Conservation (phyloP, 1,140 invertebrate species). For the Cyrtorhinus lividipennis region DNA sequence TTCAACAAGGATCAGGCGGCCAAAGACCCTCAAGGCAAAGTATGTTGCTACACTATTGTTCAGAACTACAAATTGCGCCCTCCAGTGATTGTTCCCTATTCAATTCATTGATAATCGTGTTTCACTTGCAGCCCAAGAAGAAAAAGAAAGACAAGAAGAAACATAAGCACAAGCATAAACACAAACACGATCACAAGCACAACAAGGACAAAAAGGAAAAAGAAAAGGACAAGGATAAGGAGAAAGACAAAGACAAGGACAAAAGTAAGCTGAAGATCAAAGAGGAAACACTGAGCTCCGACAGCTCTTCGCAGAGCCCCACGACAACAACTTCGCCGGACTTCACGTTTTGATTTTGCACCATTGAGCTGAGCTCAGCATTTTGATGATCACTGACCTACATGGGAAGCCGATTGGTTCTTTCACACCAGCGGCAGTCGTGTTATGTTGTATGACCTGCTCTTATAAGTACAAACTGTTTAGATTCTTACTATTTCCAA, state of each 20-base stretch:
- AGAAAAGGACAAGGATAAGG: slow-evolving; percentile 1
- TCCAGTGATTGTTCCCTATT: neutral
- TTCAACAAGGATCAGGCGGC: slow-evolving; percentile 39
- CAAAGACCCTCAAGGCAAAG: slow-evolving; percentile 28
- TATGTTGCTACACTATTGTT: no score
- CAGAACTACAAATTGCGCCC: no score
- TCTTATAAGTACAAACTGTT: no score
- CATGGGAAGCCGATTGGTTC: no score
- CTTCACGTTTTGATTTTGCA: neutral
- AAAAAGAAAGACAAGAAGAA: slow-evolving; percentile 4
- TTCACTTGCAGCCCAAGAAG: neutral
- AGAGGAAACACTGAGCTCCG: slow-evolving; percentile 46
- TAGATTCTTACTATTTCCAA: no score
- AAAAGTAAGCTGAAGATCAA: slow-evolving; percentile 31
- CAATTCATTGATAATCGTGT: neutral
- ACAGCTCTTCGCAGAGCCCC: slow-evolving; percentile 44
- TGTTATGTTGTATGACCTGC: no score
- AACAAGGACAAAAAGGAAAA: slow-evolving; percentile 1
- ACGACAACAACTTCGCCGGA: neutral
- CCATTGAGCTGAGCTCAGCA: no score
- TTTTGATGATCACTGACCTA: no score
- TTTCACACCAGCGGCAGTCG: no score
- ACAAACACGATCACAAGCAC: slow-evolving; percentile 3
- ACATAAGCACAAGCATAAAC: slow-evolving; percentile 1
- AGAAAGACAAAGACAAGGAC: slow-evolving; percentile 9